phyloP scores from a whole-genome alignment of 2,113 vertebrate species.

The Pterocles gutturalis region DNA sequence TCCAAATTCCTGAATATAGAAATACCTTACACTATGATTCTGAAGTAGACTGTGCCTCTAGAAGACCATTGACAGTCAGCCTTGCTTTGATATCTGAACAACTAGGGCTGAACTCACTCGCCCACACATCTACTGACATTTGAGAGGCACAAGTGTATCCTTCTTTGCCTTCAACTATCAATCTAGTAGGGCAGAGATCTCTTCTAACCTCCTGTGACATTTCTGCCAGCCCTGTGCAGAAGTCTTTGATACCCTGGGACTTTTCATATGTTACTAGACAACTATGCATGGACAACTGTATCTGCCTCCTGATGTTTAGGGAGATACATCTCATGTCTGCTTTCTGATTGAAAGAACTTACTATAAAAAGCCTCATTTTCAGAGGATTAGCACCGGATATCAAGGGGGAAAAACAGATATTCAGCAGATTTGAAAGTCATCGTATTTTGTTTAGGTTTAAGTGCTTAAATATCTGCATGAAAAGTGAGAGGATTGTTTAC shows the following conservation, averaged over 20 bases:
- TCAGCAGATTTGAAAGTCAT: neutral
- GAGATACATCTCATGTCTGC: neutral
- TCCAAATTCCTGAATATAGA: neutral
- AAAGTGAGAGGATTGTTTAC: neutral
- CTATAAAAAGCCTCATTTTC: neutral
- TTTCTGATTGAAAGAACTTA: neutral
- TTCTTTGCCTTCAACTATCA: neutral
- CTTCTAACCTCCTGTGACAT: neutral
- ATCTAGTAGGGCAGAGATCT: neutral
- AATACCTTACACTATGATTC: neutral
- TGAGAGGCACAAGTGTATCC: neutral
- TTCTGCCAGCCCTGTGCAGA: neutral
- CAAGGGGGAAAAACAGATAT: neutral
- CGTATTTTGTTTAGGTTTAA: neutral
- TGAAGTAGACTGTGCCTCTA: neutral
- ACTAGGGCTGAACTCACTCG: neutral
- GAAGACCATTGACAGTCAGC: neutral
- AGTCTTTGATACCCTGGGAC: neutral
- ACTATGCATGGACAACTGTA: neutral
- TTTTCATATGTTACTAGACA: neutral
- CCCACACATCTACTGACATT: neutral
- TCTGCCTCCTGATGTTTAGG: neutral
- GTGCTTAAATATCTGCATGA: neutral
- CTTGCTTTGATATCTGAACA: neutral
- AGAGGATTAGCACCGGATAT: neutral